Conservation (phyloP, 2,888 invertebrate species). For the Tipula confusa region DNA sequence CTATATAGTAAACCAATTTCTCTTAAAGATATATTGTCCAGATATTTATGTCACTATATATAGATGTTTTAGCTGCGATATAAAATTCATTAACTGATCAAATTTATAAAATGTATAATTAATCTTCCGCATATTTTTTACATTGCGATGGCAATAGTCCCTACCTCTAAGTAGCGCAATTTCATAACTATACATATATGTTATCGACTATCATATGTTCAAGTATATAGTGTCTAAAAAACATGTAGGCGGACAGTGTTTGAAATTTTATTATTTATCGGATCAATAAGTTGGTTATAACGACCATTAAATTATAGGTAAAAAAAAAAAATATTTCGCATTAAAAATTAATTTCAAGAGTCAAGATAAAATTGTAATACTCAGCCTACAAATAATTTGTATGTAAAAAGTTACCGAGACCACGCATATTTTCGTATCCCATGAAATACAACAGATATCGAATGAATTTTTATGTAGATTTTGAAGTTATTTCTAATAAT, state of each 20-base stretch:
- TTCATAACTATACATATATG: background rate
- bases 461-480: background rate
- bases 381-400: background rate
- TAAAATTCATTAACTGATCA: background rate
- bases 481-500: background rate
- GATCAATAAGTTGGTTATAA: background rate
- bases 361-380: constrained; percentile 1
- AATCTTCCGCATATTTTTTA: background rate
- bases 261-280: background rate
- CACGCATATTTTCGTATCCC: background rate
- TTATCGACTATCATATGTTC: background rate
- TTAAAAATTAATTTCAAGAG: background rate
- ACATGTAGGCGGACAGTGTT: background rate
- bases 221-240: background rate
- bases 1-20: too few species aligned
- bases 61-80: too few species aligned
- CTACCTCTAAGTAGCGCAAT: background rate
- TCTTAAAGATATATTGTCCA: too few species aligned
- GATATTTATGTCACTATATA: too few species aligned
- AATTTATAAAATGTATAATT: background rate
- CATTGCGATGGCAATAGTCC: background rate
- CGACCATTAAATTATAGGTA: background rate
- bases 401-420: background rate
- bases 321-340: background rate
- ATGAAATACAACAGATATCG: background rate